These are phyloP conservation scores for Druon quercuslanigerum DNA, from an alignment of 1,140 invertebrate genomes.

Conservation along the genomic window DNA sequence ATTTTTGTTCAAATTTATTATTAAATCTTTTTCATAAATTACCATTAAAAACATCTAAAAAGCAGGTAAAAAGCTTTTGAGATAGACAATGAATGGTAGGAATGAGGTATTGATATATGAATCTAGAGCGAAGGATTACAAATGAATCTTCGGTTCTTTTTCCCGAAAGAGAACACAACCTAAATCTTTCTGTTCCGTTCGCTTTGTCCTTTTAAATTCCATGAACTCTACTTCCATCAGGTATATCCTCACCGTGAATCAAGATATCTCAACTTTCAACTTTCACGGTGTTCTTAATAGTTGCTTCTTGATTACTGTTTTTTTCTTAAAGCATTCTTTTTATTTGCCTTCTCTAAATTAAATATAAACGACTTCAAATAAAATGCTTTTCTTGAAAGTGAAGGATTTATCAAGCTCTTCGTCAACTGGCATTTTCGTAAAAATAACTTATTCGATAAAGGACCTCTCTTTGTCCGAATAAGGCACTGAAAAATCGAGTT, in stretches of 20 bases:
- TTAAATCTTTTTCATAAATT: too few relatives aligned
- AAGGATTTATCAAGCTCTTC: not conserved
- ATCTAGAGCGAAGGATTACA: too few relatives aligned
- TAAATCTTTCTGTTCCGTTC: not conserved
- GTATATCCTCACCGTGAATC: not conserved
- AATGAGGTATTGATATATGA: too few relatives aligned
- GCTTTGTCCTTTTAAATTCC: not conserved
- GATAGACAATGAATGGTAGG: too few relatives aligned
- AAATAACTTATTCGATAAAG: not conserved
- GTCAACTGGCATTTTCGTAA: not conserved
- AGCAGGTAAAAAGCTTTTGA: too few relatives aligned
- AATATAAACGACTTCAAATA: not conserved
- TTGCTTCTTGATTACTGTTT: not conserved
- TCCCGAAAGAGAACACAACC: not conserved
- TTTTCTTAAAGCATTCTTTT: not conserved
- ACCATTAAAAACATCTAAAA: too few relatives aligned
- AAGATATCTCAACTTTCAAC: not conserved
- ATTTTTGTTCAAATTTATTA: too few relatives aligned
- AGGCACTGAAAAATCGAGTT: not conserved
- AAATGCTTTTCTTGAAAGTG: not conserved
- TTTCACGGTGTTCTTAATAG: not conserved
- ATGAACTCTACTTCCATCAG: not conserved
- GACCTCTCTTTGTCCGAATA: not conserved
- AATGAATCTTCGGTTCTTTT: not conserved
- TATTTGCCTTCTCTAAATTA: not conserved